Conservation (phyloP, 1,140 invertebrate genomes). For the Aphaenogaster ashmeadi region DNA sequence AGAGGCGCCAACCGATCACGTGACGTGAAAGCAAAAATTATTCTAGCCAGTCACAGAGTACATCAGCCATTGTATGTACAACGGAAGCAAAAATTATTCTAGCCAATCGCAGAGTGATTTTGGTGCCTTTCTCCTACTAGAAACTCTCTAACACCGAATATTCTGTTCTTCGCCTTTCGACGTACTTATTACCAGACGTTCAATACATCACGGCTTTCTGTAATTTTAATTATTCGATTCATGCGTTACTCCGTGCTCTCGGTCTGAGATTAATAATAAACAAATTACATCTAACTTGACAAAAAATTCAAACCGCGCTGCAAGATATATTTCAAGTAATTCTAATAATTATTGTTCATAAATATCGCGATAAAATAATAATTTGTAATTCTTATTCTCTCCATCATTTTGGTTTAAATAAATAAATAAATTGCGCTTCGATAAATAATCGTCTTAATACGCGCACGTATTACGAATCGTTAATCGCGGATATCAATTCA, state of each 20-base stretch:
- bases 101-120: too few species aligned
- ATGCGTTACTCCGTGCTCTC: too few species aligned
- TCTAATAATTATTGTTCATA: not conserved
- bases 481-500: not conserved
- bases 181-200: not conserved
- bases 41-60: too few species aligned
- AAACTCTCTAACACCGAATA: not conserved
- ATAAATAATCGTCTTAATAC: not conserved
- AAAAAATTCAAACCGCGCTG: not conserved
- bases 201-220: not conserved
- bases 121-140: too few species aligned
- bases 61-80: too few species aligned
- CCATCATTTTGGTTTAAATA: not conserved
- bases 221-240: conserved; percentile 2
- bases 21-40: too few species aligned
- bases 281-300: not conserved
- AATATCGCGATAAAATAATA: not conserved
- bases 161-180: not conserved
- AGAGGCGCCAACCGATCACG: too few species aligned
- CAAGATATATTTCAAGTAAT: not conserved
- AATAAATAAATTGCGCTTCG: not conserved
- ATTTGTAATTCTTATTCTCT: not conserved
- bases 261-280: not conserved
- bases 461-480: not conserved
- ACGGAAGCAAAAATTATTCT: too few species aligned